These are phyloP conservation scores for Aptenodytes forsteri DNA, from an alignment of 2,113 vertebrate species.

Conservation along the genomic window DNA sequence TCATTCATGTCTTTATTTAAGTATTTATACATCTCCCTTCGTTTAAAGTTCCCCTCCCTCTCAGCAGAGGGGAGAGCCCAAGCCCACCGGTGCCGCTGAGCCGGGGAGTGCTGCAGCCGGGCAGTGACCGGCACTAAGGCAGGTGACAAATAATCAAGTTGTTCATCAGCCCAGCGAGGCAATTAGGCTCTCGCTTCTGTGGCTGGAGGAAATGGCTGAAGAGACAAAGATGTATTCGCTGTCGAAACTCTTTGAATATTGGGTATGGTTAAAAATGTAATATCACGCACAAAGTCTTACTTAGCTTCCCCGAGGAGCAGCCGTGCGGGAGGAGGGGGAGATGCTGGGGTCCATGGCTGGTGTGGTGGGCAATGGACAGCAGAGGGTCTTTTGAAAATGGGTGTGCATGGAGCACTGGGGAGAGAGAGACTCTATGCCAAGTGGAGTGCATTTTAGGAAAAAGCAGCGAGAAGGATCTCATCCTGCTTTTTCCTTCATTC, in stretches of 20 bases:
- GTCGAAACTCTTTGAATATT: neutral
- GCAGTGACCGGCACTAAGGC: neutral
- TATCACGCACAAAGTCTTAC: accelerated
- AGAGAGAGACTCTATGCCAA: neutral
- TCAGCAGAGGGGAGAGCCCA: neutral
- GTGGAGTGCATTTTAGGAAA: neutral
- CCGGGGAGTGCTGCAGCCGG: neutral
- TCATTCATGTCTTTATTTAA: neutral
- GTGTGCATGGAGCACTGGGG: accelerated
- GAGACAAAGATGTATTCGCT: neutral
- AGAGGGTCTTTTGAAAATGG: neutral
- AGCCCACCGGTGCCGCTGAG: accelerated
- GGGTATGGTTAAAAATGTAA: neutral
- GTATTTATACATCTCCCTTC: neutral
- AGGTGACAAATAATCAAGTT: neutral
- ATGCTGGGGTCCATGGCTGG: neutral
- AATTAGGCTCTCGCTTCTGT: neutral
- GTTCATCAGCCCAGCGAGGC: neutral
- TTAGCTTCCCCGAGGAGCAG: accelerated
- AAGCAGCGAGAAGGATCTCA: neutral
- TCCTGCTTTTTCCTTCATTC: neutral
- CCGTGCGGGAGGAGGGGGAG: neutral
- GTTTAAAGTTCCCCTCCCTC: neutral
- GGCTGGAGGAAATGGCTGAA: neutral
- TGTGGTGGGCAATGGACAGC: neutral